Evolutionary conservation across 2,797 vertebrate genomes (phyloP).

Genomic region (Danio jaintianensis): DNA sequence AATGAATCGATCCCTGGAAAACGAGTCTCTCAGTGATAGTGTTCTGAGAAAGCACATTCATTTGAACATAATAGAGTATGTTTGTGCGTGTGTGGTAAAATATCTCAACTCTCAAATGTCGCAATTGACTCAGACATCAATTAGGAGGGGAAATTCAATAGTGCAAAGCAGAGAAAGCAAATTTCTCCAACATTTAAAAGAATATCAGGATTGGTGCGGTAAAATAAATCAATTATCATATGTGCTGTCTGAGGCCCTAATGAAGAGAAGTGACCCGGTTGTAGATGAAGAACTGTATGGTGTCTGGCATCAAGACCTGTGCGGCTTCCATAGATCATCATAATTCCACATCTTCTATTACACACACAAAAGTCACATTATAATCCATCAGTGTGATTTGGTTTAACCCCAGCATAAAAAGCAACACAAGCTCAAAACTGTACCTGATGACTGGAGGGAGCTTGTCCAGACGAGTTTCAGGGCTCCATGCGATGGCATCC

Average conservation of each 20-base stretch:
- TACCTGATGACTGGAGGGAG: constrained; percentile 89
- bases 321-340: constrained; percentile 26
- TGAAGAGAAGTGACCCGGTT: constrained; percentile 5
- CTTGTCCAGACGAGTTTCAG: constrained; percentile 88
- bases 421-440: not conserved
- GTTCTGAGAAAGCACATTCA: constrained; percentile 33
- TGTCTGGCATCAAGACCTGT: constrained; percentile 20
- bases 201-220: constrained; percentile 39
- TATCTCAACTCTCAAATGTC: constrained; percentile 25
- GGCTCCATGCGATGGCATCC: constrained; percentile 93
- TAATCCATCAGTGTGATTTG: constrained; percentile 9
- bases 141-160: constrained; percentile 31
- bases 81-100: constrained; percentile 21
- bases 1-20: constrained; percentile 43
- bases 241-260: constrained; percentile 17
- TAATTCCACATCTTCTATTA: constrained; percentile 30
- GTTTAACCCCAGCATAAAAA: not conserved
- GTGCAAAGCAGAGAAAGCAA: not conserved
- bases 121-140: constrained; percentile 33
- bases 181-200: constrained; percentile 45
- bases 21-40: constrained; percentile 22
- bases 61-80: constrained; percentile 26
- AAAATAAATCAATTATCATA: constrained; percentile 34
- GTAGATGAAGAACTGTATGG: constrained; percentile 18
- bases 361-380: constrained; percentile 26